A percentile compares a stretch with the other conserved stretches of the same genome.
Conservation (phyloP, 2,113 vertebrate species). For the Glaucidium brasilianum region DNA sequence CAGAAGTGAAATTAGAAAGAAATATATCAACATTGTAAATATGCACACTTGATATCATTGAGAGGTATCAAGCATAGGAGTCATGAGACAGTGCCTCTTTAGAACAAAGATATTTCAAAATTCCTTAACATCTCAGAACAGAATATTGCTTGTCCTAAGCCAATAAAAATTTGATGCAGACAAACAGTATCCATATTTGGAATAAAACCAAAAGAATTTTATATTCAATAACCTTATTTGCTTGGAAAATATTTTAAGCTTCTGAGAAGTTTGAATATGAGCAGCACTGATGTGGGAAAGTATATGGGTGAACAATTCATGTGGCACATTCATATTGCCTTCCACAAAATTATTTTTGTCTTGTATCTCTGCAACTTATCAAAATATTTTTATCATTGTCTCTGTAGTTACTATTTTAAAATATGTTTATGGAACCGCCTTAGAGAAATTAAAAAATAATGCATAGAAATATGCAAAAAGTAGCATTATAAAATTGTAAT, state of each 20-base stretch:
- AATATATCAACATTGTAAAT: neutral
- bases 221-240: neutral
- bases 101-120: neutral
- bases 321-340: neutral
- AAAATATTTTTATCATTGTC: neutral
- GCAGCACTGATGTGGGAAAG: neutral
- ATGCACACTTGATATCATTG: neutral
- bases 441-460: neutral
- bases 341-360: neutral
- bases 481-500: neutral
- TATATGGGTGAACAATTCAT: neutral
- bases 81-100: neutral
- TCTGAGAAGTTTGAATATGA: neutral
- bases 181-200: neutral
- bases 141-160: neutral
- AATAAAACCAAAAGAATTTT: neutral
- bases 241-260: neutral
- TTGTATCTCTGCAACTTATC: neutral
- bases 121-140: neutral
- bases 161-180: neutral
- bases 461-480: neutral
- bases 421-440: neutral
- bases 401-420: neutral
- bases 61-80: neutral
- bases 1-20: neutral